A percentile compares a stretch with the other conserved stretches of the same genome.
Conservation (phyloP, 2,888 invertebrate genomes). For the Machimus atricapillus region DNA sequence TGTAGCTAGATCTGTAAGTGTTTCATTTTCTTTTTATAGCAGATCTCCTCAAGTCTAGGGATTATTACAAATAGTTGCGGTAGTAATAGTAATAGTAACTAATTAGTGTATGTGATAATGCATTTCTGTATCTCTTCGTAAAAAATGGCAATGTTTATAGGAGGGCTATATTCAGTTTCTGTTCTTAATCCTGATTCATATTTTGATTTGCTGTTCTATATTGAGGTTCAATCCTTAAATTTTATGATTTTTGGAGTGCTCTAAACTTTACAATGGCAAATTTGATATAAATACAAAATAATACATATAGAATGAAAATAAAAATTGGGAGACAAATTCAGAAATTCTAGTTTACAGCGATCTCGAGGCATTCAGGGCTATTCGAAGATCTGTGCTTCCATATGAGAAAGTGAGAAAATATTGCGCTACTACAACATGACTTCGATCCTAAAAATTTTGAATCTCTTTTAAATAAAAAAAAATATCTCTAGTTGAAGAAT, state of each 20-base stretch:
- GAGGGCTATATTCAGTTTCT: constrained; percentile 18
- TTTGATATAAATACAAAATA: background rate
- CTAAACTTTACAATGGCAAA: background rate
- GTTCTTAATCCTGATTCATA: constrained; percentile 11
- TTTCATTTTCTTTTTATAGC: background rate
- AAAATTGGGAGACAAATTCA: background rate
- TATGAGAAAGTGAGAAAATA: background rate
- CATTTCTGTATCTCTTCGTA: background rate
- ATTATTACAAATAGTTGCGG: background rate
- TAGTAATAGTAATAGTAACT: constrained; percentile 18
- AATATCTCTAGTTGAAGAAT: too few relatives aligned
- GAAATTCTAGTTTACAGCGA: background rate
- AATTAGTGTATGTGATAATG: background rate
- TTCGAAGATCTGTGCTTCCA: background rate
- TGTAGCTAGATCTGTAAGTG: background rate
- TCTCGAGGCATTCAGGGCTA: background rate
- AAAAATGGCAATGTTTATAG: constrained; percentile 23
- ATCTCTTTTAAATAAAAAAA: too few relatives aligned
- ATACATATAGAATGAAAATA: background rate
- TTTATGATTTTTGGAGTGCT: background rate
- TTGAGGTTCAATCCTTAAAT: constrained; percentile 8
- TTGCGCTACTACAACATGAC: too few relatives aligned
- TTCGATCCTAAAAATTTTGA: too few relatives aligned
- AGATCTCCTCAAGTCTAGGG: background rate
- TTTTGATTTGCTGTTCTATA: constrained; percentile 17